Evolutionary conservation across 2,888 invertebrate species (phyloP).

Genomic region (Lasioglossum calceatum): DNA sequence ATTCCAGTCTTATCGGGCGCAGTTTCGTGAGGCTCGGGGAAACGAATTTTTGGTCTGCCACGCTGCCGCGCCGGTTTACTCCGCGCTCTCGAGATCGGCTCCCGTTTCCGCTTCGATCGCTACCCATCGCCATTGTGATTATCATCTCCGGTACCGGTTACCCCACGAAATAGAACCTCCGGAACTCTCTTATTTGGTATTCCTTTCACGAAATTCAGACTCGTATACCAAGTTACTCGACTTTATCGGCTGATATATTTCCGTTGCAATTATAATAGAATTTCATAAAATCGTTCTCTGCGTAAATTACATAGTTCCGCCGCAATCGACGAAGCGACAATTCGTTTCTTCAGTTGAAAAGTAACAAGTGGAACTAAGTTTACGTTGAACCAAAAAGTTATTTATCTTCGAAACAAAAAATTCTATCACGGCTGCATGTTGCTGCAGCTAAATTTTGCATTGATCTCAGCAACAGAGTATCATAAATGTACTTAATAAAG

Average conservation of each 20-base stretch:
- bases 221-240: neutral
- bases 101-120: conserved; percentile 13
- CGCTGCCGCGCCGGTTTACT: neutral
- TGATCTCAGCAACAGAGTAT: too few species aligned
- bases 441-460: too few species aligned
- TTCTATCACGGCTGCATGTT: too few species aligned
- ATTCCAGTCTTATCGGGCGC: conserved; percentile 53
- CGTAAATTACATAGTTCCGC: neutral
- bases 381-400: too few species aligned
- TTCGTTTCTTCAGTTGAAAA: neutral
- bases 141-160: conserved; percentile 1
- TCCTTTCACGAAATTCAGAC: neutral
- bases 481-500: too few species aligned
- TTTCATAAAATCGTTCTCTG: neutral
- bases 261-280: neutral
- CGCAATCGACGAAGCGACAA: neutral
- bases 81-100: neutral
- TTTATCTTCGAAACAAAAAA: too few species aligned
- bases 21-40: conserved; percentile 6
- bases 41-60: conserved; percentile 15
- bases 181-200: neutral
- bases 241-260: neutral
- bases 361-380: neutral
- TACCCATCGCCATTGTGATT: conserved; percentile 5
- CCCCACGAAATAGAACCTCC: neutral